A percentile compares a stretch with the other conserved stretches of the same genome.
These are phyloP conservation scores for Pangasius macronema DNA, from an alignment of 2,797 vertebrate genomes.

Conservation along the genomic window DNA sequence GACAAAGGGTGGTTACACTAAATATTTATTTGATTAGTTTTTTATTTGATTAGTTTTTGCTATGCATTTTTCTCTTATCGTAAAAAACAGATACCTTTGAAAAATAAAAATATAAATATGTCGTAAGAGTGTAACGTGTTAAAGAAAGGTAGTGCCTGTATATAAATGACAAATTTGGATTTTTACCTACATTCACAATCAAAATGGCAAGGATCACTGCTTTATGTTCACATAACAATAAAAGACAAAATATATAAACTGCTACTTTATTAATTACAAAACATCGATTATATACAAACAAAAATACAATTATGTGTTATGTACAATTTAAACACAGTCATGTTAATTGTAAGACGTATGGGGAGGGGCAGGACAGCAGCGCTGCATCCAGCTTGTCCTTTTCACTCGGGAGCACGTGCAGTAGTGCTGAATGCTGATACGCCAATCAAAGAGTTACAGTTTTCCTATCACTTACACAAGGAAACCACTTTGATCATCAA, in stretches of 20 bases:
- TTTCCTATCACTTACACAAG: constrained; percentile 1
- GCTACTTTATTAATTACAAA: constrained; percentile 67
- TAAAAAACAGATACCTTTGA: too few relatives aligned
- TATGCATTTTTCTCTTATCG: neutral
- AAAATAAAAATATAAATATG: too few relatives aligned
- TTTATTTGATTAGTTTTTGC: neutral
- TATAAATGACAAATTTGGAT: neutral
- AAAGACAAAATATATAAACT: constrained; percentile 43
- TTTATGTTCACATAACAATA: constrained; percentile 60
- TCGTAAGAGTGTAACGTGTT: too few relatives aligned
- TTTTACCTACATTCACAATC: neutral
- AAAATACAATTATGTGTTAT: constrained; percentile 59
- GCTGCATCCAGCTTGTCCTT: constrained; percentile 24
- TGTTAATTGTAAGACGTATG: constrained; percentile 40
- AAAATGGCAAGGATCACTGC: constrained; percentile 31
- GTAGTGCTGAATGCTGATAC: constrained; percentile 7
- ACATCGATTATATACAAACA: constrained; percentile 55
- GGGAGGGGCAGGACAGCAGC: constrained; percentile 26
- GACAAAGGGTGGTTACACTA: too few relatives aligned
- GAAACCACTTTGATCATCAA: neutral
- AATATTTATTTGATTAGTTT: neutral
- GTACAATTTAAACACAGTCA: constrained; percentile 54
- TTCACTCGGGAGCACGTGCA: neutral
- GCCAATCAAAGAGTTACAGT: constrained; percentile 3
- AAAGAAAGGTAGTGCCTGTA: too few relatives aligned